A percentile compares a stretch with the other conserved stretches of the same genome.
Conservation (phyloP, 1,140 invertebrate species). For the Steinernema khuongi region DNA sequence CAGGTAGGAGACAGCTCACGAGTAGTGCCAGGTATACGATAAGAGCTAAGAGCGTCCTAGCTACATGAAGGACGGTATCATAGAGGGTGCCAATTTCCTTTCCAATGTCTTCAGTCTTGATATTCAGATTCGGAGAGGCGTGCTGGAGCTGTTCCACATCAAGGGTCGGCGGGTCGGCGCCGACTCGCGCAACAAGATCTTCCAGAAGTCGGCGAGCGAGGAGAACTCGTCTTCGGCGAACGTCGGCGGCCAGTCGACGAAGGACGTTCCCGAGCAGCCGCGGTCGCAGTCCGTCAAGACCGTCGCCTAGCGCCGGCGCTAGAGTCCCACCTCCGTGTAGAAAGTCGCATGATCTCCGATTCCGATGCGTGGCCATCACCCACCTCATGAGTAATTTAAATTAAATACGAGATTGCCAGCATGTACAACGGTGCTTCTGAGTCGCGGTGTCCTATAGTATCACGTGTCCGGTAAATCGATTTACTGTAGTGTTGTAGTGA, state of each 20-base stretch:
- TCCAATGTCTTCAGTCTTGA: too few species aligned
- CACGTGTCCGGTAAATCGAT: too few species aligned
- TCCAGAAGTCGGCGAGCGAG: background rate
- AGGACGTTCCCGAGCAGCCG: background rate
- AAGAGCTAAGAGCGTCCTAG: too few species aligned
- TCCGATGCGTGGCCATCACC: slow-evolving; percentile 6
- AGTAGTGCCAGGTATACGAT: too few species aligned
- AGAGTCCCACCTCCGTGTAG: background rate
- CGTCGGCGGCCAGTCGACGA: background rate
- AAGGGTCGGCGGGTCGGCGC: background rate
- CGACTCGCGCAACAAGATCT: background rate
- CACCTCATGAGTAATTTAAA: slow-evolving; percentile 10
- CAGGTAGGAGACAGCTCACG: too few species aligned
- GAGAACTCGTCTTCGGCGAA: background rate
- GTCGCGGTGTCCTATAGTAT: too few species aligned
- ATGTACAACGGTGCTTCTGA: slow-evolving; percentile 13
- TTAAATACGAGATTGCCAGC: slow-evolving; percentile 9
- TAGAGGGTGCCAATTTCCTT: too few species aligned
- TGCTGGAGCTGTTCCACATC: background rate
- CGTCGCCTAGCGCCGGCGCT: background rate
- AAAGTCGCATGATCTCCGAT: background rate
- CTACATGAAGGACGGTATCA: too few species aligned
- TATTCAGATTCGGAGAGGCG: background rate
- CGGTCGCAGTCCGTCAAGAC: background rate
- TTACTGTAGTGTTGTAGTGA: too few species aligned